Evolutionary conservation across 30 jellyfish, hydroid and myxozoan genomes (phyloP).

Genomic region (Pseudorhiza aurosa): DNA sequence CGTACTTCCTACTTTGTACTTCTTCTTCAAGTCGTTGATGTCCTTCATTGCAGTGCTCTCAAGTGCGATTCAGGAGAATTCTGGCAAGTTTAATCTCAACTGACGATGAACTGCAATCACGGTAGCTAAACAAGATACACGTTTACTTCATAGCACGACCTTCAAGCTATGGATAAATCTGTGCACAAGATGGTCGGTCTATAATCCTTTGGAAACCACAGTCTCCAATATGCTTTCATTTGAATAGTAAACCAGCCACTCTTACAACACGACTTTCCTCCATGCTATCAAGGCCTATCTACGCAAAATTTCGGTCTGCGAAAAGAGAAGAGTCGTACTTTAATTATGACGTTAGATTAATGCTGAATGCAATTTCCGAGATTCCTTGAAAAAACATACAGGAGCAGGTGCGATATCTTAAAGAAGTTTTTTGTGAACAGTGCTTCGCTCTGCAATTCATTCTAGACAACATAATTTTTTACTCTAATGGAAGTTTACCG

Average conservation of each 20-base stretch:
- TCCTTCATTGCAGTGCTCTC: slow-evolving; percentile 16
- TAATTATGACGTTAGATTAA: slow-evolving; percentile 3
- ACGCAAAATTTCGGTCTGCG: too few species aligned
- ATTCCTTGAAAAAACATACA: too few species aligned
- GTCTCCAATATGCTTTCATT: slow-evolving; percentile 5
- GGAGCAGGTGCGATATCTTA: not conserved
- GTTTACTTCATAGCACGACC: not conserved
- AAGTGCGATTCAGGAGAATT: too few species aligned
- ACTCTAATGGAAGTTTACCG: too few species aligned
- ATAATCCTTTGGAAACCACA: slow-evolving; percentile 20
- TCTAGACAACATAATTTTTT: too few species aligned
- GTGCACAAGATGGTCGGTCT: not conserved
- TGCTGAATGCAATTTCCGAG: not conserved
- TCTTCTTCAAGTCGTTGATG: slow-evolving; percentile 20
- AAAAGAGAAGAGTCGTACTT: too few species aligned
- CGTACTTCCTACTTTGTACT: slow-evolving; percentile 29
- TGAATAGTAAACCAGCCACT: too few species aligned
- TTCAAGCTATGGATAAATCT: not conserved
- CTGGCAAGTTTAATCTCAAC: not conserved
- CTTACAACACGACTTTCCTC: too few species aligned
- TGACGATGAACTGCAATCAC: not conserved
- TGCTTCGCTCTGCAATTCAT: too few species aligned
- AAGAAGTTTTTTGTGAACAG: too few species aligned
- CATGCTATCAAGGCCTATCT: too few species aligned
- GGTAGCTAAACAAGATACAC: not conserved